These are phyloP conservation scores for Campaea margaritaria DNA, from an alignment of 2,888 invertebrate species.

Conservation along the genomic window DNA sequence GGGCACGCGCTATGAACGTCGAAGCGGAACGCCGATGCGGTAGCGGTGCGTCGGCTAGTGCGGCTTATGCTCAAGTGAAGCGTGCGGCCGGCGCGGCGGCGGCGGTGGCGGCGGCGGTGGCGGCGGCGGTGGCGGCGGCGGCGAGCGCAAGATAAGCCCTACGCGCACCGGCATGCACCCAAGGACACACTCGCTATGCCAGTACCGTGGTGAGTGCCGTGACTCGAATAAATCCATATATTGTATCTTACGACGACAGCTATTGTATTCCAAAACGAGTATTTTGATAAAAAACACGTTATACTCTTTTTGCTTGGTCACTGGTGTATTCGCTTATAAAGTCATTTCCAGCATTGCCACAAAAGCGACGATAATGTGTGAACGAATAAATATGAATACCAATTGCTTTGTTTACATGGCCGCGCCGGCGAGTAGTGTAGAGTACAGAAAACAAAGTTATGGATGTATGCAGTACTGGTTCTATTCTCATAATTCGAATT, in stretches of 20 bases:
- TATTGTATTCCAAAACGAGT: slow-evolving; percentile 70
- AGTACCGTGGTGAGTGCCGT: slow-evolving; percentile 71
- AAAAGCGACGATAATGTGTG: slow-evolving; percentile 2
- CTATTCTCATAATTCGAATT: slow-evolving; percentile 22
- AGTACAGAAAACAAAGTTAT: slow-evolving; percentile 17
- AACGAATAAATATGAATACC: slow-evolving; percentile 2
- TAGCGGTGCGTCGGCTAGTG: slow-evolving; percentile 50
- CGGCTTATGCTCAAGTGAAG: slow-evolving; percentile 68
- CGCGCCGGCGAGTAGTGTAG: background rate
- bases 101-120: slow-evolving; percentile 14
- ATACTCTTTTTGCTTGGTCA: slow-evolving; percentile 8
- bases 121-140: background rate
- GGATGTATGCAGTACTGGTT: background rate
- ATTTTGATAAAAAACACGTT: slow-evolving; percentile 50
- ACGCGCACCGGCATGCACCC: slow-evolving; percentile 49
- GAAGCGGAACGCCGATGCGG: slow-evolving; percentile 42
- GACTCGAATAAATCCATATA: slow-evolving; percentile 72
- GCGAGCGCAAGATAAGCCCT: slow-evolving; percentile 73
- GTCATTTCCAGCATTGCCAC: slow-evolving; percentile 8
- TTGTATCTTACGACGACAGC: slow-evolving; percentile 54
- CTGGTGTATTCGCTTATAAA: slow-evolving; percentile 11
- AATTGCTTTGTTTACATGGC: slow-evolving; percentile 22
- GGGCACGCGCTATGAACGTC: slow-evolving; percentile 50
- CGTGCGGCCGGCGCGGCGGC: slow-evolving; percentile 39
- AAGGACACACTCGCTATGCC: slow-evolving; percentile 74